Percentiles rank a stretch among this genome's conserved stretches.
Conservation (phyloP, 2,797 vertebrate species). For the Sebastes melanostomus region DNA sequence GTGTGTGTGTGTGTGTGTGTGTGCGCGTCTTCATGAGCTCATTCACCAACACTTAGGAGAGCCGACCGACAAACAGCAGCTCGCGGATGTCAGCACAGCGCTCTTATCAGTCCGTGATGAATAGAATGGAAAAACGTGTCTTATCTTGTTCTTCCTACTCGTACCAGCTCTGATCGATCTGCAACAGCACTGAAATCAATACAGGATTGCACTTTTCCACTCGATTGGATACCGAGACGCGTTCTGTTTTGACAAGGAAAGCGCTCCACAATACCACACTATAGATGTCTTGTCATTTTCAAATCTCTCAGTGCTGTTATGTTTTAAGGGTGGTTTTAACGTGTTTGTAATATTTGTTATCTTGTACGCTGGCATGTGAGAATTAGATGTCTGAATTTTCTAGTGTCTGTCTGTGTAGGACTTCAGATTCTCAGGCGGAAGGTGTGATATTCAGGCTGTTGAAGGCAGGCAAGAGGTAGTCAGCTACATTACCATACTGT, state of each 20-base stretch:
- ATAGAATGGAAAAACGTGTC: constrained; percentile 75
- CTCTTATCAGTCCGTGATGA: constrained; percentile 75
- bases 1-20: not conserved
- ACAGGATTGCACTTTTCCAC: constrained; percentile 78
- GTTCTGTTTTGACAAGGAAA: constrained; percentile 68
- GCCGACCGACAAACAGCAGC: constrained; percentile 60
- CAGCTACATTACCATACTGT: constrained; percentile 44
- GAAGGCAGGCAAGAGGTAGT: constrained; percentile 17
- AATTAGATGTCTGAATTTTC: constrained; percentile 40
- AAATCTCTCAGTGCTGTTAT: constrained; percentile 38
- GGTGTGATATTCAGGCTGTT: constrained; percentile 49
- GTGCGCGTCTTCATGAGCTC: constrained; percentile 53
- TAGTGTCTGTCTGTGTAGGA: constrained; percentile 13
- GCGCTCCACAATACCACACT: constrained; percentile 56
- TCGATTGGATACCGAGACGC: constrained; percentile 65
- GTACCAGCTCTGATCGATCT: constrained; percentile 73
- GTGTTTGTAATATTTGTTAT: constrained; percentile 20
- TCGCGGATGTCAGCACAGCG: constrained; percentile 71
- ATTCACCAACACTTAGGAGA: constrained; percentile 68
- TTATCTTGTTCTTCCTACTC: constrained; percentile 77
- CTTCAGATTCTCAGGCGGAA: constrained; percentile 29
- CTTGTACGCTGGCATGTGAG: constrained; percentile 55
- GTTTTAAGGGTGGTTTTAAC: constrained; percentile 30
- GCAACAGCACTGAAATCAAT: constrained; percentile 74
- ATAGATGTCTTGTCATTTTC: constrained; percentile 50